Evolutionary conservation across 2,113 vertebrate species (phyloP), one percentile per base, ranked within the genome.

Genomic region (Scomber colias): DNA sequence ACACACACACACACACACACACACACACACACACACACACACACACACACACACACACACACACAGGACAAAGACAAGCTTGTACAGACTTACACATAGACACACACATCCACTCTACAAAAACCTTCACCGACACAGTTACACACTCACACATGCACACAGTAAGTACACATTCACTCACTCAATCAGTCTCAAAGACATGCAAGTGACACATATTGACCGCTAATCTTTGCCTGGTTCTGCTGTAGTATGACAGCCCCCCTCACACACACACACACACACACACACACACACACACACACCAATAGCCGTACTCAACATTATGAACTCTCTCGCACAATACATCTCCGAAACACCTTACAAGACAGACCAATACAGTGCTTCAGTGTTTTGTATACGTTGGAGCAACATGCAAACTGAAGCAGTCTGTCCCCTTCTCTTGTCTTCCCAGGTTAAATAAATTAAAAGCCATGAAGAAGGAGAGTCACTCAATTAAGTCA

Each of bases 401-500:
- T 35, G 16, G 79, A 64, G 59, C 5, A 71, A 61, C 69, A 74
- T 68, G 63, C 50, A 77, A 78, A 72, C 44, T 24, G 44, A 61
- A 71, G 66, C 50, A 45, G 19, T 62, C 40, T n/a, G 27, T 16
- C 19, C 15, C 45, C 15, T 68, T 74, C 67, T 63, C 21, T 60
- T 57, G 72, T 75, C 53, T 49, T 78, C 53, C 59, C 67, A 72
- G 72, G 76, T 86, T 78, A 90, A 90, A 92, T 87, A 84, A 85
- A 92, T 94, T 82, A 91, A 85, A 91, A 87, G 63, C 74, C 71
- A 15, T 16, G 48, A 67, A 60, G 48, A 83, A 79, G 62, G 83
- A 75, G 73, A 91, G 87, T 75, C 79, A 80, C 87, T 91, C 89
- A 83, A 92, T 93, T 82, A 90, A 91, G 89, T 84, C 84, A 64